Conservation (phyloP, 2,113 vertebrate species). For the Phoxinus phoxinus region DNA sequence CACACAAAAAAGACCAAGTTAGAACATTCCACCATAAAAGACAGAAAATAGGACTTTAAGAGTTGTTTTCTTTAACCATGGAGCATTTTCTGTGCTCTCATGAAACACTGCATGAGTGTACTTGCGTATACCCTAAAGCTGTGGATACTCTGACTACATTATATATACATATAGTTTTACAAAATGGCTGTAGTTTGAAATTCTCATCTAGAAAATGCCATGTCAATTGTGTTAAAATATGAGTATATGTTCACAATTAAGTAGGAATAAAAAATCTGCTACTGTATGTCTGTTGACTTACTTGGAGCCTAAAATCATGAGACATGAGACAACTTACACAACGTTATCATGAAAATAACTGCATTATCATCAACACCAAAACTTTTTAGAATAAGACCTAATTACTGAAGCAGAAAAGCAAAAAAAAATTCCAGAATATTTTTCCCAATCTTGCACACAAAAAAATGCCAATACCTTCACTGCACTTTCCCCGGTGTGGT, state of each 20-base stretch:
- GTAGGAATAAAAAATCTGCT: not conserved
- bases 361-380: not conserved
- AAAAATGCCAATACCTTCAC: conserved; percentile 70
- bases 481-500: conserved; percentile 72
- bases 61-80: conserved; percentile 7
- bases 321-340: not conserved
- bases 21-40: conserved; percentile 19
- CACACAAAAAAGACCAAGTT: not conserved
- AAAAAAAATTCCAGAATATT: not conserved
- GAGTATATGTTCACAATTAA: not conserved
- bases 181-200: not conserved
- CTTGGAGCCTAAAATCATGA: not conserved
- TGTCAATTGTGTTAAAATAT: not conserved
- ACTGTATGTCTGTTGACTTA: not conserved
- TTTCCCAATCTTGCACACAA: not conserved
- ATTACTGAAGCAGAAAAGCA: not conserved
- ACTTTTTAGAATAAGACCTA: not conserved
- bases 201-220: too few species aligned
- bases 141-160: not conserved
- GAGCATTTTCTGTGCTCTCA: not conserved
- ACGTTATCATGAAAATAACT: not conserved
- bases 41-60: not conserved
- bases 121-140: conserved; percentile 48
- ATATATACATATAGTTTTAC: not conserved
- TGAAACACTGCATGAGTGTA: not conserved